Conservation (phyloP, 2,797 vertebrate genomes). For the Octomys mimax region DNA sequence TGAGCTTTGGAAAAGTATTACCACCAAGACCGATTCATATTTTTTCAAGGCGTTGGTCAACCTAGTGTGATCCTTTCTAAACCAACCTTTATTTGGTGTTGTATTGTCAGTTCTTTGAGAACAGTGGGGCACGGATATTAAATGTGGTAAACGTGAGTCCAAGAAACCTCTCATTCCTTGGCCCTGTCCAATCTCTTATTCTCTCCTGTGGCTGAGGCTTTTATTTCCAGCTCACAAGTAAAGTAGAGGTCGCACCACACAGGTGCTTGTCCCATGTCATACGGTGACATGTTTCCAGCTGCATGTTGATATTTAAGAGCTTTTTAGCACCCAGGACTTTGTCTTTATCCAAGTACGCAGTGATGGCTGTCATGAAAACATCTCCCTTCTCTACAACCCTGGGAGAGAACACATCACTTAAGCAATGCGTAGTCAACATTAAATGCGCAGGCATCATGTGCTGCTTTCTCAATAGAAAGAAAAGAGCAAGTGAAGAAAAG, state of each 20-base stretch:
- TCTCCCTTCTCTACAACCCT: not conserved
- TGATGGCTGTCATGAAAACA: not conserved
- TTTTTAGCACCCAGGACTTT: not conserved
- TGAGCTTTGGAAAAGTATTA: not conserved
- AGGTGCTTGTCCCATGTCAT: not conserved
- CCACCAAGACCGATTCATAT: not conserved
- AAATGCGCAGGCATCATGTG: conserved; percentile 12
- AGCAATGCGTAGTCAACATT: not conserved
- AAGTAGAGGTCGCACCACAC: not conserved
- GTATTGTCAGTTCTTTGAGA: conserved; percentile 9
- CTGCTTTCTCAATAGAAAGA: conserved; percentile 15
- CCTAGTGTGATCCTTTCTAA: not conserved
- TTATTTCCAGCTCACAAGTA: conserved; percentile 25
- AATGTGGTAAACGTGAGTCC: not conserved
- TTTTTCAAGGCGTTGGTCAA: not conserved
- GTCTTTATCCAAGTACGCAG: not conserved
- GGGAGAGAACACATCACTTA: not conserved
- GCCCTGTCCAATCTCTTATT: not conserved
- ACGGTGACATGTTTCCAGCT: not conserved
- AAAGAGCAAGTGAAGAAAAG: not conserved
- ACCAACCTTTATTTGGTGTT: not conserved
- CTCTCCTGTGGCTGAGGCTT: not conserved
- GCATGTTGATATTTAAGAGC: not conserved
- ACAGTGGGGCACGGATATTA: not conserved
- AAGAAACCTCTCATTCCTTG: not conserved